phyloP scores from a whole-genome alignment of 2,797 vertebrate genomes.

The Tapirus indicus region DNA sequence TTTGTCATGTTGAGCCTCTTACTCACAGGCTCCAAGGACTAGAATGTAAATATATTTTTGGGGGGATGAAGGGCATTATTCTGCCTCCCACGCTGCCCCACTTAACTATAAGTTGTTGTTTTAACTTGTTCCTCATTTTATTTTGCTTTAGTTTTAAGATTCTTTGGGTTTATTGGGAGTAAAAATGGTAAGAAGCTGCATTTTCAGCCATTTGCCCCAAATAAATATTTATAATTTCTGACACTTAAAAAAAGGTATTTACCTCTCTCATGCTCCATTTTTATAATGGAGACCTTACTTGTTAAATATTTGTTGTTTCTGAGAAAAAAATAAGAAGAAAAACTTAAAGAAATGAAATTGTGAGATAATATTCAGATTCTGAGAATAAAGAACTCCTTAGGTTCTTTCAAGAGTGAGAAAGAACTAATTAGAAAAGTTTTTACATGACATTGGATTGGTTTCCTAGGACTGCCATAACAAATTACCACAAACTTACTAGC shows the following conservation, averaged over 20 bases:
- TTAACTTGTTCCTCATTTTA: not conserved
- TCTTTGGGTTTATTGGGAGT: not conserved
- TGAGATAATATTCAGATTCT: not conserved
- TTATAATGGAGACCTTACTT: not conserved
- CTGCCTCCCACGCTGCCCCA: not conserved
- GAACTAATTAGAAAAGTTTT: not conserved
- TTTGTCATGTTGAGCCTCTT: not conserved
- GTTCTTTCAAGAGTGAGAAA: not conserved
- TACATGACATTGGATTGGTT: not conserved
- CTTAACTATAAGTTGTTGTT: not conserved
- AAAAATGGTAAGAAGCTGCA: not conserved
- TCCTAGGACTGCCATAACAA: not conserved
- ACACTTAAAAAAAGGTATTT: not conserved
- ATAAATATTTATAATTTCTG: conserved; percentile 14
- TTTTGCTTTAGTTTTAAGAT: conserved; percentile 20
- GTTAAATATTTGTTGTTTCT: not conserved
- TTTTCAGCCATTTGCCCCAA: not conserved
- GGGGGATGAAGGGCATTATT: rapidly evolving
- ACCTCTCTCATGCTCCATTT: not conserved
- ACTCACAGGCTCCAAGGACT: not conserved
- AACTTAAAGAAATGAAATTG: not conserved
- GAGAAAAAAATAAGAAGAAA: not conserved
- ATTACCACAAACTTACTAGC: not conserved
- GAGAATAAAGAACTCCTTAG: not conserved
- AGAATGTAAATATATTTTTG: not conserved